Percentiles rank a stretch among this genome's conserved stretches.
These are phyloP conservation scores for Pristiophorus japonicus DNA, from an alignment of 2,113 vertebrate species.

Conservation along the genomic window DNA sequence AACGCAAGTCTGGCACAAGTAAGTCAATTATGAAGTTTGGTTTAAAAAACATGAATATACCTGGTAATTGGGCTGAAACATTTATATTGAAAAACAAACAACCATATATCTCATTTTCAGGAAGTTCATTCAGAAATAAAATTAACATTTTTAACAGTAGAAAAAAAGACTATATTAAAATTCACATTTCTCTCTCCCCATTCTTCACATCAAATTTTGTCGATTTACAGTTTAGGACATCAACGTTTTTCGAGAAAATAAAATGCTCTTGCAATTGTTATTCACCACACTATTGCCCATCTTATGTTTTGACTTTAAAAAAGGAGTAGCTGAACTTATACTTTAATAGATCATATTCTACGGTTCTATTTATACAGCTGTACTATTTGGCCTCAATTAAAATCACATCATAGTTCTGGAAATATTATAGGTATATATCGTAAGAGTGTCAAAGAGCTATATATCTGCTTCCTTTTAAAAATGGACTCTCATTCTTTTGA, in stretches of 20 bases:
- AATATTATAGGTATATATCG: neutral
- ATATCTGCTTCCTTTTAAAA: neutral
- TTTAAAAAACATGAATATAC: too few species aligned
- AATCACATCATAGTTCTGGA: too few species aligned
- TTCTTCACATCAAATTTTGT: neutral
- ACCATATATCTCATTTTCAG: neutral
- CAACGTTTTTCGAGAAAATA: neutral
- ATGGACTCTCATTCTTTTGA: neutral
- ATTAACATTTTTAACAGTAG: neutral
- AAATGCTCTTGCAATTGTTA: neutral
- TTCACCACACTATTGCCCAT: neutral
- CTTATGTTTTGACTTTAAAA: neutral
- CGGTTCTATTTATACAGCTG: neutral
- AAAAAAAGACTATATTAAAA: neutral
- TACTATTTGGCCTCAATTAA: neutral
- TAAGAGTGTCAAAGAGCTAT: neutral
- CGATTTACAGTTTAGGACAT: neutral
- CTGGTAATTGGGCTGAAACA: too few species aligned
- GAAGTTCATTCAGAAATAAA: neutral
- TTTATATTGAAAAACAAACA: too few species aligned
- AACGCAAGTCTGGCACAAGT: too few species aligned
- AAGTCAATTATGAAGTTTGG: too few species aligned
- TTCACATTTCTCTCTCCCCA: neutral
- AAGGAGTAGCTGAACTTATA: neutral
- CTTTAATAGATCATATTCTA: neutral